Evolutionary conservation across 1,140 invertebrate species (phyloP), one percentile per base, ranked within the genome.

Genomic region (Copidosoma floridanum): DNA sequence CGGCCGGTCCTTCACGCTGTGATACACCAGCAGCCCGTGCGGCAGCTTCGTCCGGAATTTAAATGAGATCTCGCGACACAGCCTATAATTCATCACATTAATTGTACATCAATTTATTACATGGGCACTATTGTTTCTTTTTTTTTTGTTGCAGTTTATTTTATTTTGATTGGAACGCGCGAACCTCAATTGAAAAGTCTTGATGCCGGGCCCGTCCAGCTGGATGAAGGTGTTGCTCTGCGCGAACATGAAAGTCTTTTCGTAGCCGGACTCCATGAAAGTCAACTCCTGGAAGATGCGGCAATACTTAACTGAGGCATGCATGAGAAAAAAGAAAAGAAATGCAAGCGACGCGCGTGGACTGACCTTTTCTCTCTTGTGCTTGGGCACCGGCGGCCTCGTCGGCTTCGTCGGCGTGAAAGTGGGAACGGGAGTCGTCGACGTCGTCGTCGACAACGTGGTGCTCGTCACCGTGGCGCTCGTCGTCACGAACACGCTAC

Each of bases 221-320:
- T 94, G 91, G 71, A 94, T 93, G 72, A 88, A 94, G 2, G 91
- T 92, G 68, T 92, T 92, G 56, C 89, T 90, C 72, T 92, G 88
- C 7, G 90, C 90, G 74, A 93, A 93, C 86, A 93, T 91, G 73
- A 94, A 94, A 14, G 89, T 91, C 66, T 85, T 84, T 60, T 89
- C 85, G 67, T 88, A 82, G 2, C 90, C 90, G 18, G 88, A 90
- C 74, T 93, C 90, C 65, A 88, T 87, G 72, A 93, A 92, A 1
- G 90, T 92, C 20, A 92, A 77, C 72, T 90, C 86, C 67, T 88
- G 81, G 14, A 60, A 53, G 14, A 61, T 29, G 20, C 32, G 16
- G 20, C 20, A 47, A 41, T 7, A 37, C 6, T 32, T 32, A 11
- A 50, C n/a, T n/a, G n/a, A n/a, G n/a, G n/a, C n/a, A n/a, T n/a